Base-by-base conservation (phyloP, 1,140 invertebrate species). In the Nylanderia fulva region DNA sequence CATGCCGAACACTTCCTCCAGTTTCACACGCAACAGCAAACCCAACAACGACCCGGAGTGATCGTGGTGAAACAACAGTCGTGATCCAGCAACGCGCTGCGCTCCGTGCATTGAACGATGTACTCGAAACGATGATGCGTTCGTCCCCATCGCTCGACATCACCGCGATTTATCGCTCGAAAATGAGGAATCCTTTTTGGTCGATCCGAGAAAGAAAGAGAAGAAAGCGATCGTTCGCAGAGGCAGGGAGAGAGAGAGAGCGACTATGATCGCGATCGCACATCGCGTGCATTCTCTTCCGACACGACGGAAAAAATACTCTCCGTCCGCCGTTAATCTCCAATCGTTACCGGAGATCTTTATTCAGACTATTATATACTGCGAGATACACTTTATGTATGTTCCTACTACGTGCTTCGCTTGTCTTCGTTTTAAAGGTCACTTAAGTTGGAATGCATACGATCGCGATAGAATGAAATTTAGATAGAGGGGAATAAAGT, bases 41-140 rank as follows among this genome's bases (percentile, higher is more conserved):
- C 96, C 88, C 97, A 98, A 88, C 96, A 97, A 86, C 96, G 97
- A 88, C 97, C 97, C 11, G 97, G 97, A 77, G 98, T 98, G 27
- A 98, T 98, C 88, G 97, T 98, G 72, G 98, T 97, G 64, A 98
- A 98, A 93, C 95, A 98, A 93, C 95, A 96, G 87, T 97, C 97
- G 96, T 97, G 96, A 97, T 96, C 93, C 71, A 90, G 63, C 86
- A 82, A 92, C 85, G 86, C 85, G 66, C 69, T 87, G 56, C 90
- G 90, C 69, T 74, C 90, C 54, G 91, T 89, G 74, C 88, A 91
- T 52, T 92, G 91, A 90, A 83, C 79, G 86, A 86, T 68, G 77
- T 74, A 83, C 58, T 39, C 63, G 48, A 13, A 52, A 61, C 54
- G 76, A 60, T 48, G 71, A 60, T 24, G 52, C 64, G 33, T 29